Conservation (phyloP, 2,113 vertebrate species). For the Dipodomys spectabilis region DNA sequence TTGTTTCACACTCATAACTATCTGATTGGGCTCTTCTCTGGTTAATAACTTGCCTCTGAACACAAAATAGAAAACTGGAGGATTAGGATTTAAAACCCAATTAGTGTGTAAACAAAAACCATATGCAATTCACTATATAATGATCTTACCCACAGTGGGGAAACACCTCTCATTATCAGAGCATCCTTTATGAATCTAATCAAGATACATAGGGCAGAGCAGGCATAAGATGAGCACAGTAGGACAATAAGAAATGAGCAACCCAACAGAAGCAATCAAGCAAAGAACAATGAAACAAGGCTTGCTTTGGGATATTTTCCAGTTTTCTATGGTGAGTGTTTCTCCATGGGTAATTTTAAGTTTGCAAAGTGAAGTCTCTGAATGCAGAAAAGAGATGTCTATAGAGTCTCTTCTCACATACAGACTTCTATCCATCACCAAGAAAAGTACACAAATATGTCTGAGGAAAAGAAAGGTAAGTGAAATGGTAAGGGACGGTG, state of each 20-base stretch:
- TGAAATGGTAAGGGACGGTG: background rate
- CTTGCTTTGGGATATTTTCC: background rate
- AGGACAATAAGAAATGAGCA: background rate
- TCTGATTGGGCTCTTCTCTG: background rate
- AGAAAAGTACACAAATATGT: background rate
- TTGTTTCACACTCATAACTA: background rate
- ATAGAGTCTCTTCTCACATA: background rate
- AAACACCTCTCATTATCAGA: background rate
- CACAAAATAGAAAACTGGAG: background rate
- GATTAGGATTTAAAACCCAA: background rate
- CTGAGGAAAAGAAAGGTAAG: fast-evolving
- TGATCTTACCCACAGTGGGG: background rate
- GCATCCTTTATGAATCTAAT: background rate
- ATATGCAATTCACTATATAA: background rate
- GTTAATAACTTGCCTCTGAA: background rate
- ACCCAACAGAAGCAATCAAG: background rate
- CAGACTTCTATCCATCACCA: background rate
- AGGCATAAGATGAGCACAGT: background rate
- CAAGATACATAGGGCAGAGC: background rate
- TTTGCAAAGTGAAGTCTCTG: background rate
- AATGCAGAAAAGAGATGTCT: background rate
- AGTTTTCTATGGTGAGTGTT: background rate
- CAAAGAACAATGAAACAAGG: background rate
- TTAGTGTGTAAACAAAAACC: background rate
- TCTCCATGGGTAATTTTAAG: background rate